Evolutionary conservation across 2,113 vertebrate species (phyloP).

Genomic region (Toxostoma redivivum): DNA sequence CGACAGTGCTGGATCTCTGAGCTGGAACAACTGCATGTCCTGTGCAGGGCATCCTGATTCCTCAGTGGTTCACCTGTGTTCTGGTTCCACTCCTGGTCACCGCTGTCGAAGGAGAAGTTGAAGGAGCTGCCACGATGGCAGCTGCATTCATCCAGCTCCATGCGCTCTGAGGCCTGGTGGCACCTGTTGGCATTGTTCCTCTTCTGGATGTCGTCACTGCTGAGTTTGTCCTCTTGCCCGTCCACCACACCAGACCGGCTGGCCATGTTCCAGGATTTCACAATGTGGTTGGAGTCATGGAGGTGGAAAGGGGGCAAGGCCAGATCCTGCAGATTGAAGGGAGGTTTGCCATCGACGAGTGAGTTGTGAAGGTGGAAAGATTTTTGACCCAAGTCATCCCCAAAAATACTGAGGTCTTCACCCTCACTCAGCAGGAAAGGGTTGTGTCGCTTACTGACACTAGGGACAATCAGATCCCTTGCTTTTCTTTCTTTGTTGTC

Average conservation of each 20-base stretch:
- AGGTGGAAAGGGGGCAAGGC: slow-evolving; percentile 77
- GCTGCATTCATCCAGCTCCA: slow-evolving; percentile 80
- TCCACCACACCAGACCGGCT: slow-evolving; percentile 69
- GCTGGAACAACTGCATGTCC: slow-evolving; percentile 74
- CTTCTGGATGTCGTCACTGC: slow-evolving; percentile 23
- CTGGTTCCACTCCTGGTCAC: slow-evolving; percentile 89
- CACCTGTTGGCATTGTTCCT: slow-evolving; percentile 25
- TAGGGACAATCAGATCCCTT: slow-evolving; percentile 60
- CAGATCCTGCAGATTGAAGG: slow-evolving; percentile 83
- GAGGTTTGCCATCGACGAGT: slow-evolving; percentile 53
- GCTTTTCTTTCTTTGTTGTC: slow-evolving; percentile 46
- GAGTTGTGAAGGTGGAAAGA: slow-evolving; percentile 89
- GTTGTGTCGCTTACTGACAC: slow-evolving; percentile 76
- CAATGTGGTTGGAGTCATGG: slow-evolving; percentile 65
- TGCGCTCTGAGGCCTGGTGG: slow-evolving; percentile 41
- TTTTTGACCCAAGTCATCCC: slow-evolving; percentile 63
- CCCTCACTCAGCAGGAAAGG: slow-evolving; percentile 85
- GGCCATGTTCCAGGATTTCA: slow-evolving; percentile 69
- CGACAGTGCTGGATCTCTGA: slow-evolving; percentile 73
- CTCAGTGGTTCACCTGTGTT: slow-evolving; percentile 72
- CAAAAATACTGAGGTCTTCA: slow-evolving; percentile 69
- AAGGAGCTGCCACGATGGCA: slow-evolving; percentile 69
- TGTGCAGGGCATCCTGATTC: slow-evolving; percentile 68
- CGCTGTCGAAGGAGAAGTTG: slow-evolving; percentile 84
- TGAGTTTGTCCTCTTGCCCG: slow-evolving; percentile 73